A percentile compares a stretch with the other conserved stretches of the same genome.
Conservation (phyloP, 2,113 vertebrate genomes). For the Amphiprion ocellaris region DNA sequence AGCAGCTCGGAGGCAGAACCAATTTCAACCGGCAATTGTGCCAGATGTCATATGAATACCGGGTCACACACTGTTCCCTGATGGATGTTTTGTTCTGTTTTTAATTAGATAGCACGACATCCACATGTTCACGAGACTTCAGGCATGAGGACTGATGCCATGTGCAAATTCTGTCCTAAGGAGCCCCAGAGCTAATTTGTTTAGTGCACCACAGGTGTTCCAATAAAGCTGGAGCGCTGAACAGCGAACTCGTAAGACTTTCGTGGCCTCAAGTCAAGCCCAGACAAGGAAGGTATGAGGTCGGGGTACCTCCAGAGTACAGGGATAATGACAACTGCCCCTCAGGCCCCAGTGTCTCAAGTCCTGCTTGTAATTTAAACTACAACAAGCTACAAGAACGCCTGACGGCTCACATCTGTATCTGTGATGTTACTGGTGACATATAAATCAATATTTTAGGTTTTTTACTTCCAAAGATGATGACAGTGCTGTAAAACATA, state of each 20-base stretch:
- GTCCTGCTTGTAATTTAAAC: conserved; percentile 8
- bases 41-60: background rate
- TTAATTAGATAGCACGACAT: background rate
- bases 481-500: conserved; percentile 24
- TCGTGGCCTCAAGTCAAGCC: conserved; percentile 52
- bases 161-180: background rate
- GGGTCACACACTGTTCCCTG: background rate
- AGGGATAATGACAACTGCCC: conserved; percentile 17
- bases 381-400: background rate
- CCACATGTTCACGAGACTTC: background rate
- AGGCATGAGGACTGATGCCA: background rate
- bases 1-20: conserved; percentile 1
- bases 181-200: background rate
- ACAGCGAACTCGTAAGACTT: conserved; percentile 16
- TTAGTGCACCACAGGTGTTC: conserved; percentile 34
- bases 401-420: conserved; percentile 35
- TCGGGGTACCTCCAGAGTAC: conserved; percentile 7
- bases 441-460: background rate
- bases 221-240: background rate
- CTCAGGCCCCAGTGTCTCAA: conserved; percentile 3
- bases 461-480: background rate
- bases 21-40: background rate
- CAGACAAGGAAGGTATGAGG: conserved; percentile 61
- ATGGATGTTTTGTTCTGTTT: background rate
- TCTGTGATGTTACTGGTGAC: conserved; percentile 2